phyloP scores from a whole-genome alignment of 2,113 vertebrate genomes.

The Dicerorhinus sumatrensis region DNA sequence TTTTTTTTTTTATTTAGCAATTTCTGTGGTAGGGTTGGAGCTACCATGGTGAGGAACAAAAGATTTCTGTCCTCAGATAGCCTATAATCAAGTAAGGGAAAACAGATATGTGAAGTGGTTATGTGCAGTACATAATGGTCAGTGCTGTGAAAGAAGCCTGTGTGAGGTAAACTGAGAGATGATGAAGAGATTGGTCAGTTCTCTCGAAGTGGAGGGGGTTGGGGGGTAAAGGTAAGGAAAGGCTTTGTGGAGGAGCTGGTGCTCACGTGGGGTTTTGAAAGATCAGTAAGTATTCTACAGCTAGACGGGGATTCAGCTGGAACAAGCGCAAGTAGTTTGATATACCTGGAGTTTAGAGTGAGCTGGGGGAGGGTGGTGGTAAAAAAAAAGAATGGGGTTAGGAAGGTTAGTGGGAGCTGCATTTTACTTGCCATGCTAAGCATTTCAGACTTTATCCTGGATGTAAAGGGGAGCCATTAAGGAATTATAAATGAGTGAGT shows the following conservation, averaged over 20 bases:
- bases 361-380: neutral
- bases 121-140: neutral
- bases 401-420: neutral
- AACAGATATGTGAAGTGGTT: neutral
- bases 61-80: neutral
- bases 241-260: neutral
- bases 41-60: neutral
- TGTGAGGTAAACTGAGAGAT: neutral
- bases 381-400: neutral
- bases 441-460: neutral
- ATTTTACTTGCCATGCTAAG: constrained; percentile 18
- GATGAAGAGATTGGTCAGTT: neutral
- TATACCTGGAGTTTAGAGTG: neutral
- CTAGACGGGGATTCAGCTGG: neutral
- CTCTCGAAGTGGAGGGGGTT: neutral
- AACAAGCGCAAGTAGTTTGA: constrained; percentile 2
- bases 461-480: neutral
- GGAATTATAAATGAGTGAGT: neutral
- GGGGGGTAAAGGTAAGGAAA: neutral
- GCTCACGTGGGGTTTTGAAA: neutral
- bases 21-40: neutral
- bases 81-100: neutral
- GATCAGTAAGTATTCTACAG: neutral
- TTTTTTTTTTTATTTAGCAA: neutral
- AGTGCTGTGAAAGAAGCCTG: neutral